Conservation (phyloP, 2,888 invertebrate species). For the Cyclophora albipunctata region DNA sequence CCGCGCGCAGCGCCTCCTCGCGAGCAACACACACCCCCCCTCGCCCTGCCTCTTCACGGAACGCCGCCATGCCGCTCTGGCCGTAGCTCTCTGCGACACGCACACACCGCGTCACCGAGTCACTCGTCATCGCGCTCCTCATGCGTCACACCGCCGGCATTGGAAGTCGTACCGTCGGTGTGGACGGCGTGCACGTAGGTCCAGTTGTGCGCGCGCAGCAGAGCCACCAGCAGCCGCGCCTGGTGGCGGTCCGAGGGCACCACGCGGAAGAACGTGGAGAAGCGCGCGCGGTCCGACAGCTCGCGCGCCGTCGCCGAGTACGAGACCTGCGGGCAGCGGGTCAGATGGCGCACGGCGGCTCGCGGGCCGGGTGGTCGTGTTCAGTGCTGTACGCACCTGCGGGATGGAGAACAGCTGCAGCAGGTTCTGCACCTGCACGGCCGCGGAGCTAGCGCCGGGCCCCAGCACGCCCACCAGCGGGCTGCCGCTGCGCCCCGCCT, state of each 20-base stretch:
- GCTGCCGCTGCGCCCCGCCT: constrained; percentile 21
- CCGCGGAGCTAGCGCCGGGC: constrained; percentile 83
- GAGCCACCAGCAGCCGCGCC: constrained; percentile 82
- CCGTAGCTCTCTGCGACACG: constrained; percentile 81
- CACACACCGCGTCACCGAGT: not conserved
- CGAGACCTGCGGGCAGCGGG: constrained; percentile 53
- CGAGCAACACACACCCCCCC: constrained; percentile 83
- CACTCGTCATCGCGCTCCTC: not conserved
- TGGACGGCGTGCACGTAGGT: constrained; percentile 83
- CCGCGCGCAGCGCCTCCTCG: constrained; percentile 47
- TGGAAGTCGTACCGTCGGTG: constrained; percentile 74
- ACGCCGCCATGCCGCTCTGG: constrained; percentile 83
- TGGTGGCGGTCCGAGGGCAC: constrained; percentile 87
- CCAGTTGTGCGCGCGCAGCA: constrained; percentile 82
- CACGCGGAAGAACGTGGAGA: constrained; percentile 84
- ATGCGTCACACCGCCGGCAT: not conserved
- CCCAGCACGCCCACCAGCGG: constrained; percentile 82
- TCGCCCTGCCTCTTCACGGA: constrained; percentile 79
- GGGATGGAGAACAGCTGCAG: constrained; percentile 80
- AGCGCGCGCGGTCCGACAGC: constrained; percentile 83
- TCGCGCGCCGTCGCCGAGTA: constrained; percentile 86
- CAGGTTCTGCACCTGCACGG: constrained; percentile 83
- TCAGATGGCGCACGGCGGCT: too few species aligned
- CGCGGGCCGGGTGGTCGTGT: too few species aligned
- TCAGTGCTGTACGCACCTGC: constrained; percentile 67